Base-by-base conservation (phyloP, 2,888 invertebrate genomes). In the Acanthosepion pharaonis region DNA sequence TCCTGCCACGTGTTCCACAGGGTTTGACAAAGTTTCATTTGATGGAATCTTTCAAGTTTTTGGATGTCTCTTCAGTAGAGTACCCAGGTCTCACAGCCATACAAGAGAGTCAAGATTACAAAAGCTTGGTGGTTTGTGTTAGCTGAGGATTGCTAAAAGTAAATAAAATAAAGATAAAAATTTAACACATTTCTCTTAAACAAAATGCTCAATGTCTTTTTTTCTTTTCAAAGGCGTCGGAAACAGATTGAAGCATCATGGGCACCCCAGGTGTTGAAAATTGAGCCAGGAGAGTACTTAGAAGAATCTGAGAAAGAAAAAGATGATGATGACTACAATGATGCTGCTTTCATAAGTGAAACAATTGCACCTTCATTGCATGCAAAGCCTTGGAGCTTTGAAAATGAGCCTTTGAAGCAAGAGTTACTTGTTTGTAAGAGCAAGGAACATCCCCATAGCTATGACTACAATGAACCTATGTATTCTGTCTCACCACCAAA, bases 251-350 rank as follows among this genome's bases (percentile, higher is more conserved):
- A 96, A 33, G 96, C 95, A 33, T 95, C 95, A 1, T 95, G 96
- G 94, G 97, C 96, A 11, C 97, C 97, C 6, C 97, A 97, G 95
- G 96, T 97, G 33, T 95, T 97, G 53, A 95, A 95, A 8, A 96
- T 97, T 94, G 96, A 96, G 94, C 96, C 96, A 95, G 96, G 96
- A 94, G 96, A 95, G 33, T 94, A 95, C 5, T 94, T 91, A 28
- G 95, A 95, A 64, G 96, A 96, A 15, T 95, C 95, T 3, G 95
- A 95, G 11, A 95, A 95, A 3, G 95, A 95, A 20, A 94, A 95
- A 28, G 96, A 96, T 42, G 95, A 96, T 51, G 95, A 95, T 93
- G 94, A 91, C 51, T 95, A 94, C 6, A 48, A 93, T n/a, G 59
- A 92, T 64, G n/a, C 18, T 18, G 15, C 15, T n/a, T 33, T 11